Conservation (phyloP, 2,888 invertebrate species). For the Hetaerina titia region DNA sequence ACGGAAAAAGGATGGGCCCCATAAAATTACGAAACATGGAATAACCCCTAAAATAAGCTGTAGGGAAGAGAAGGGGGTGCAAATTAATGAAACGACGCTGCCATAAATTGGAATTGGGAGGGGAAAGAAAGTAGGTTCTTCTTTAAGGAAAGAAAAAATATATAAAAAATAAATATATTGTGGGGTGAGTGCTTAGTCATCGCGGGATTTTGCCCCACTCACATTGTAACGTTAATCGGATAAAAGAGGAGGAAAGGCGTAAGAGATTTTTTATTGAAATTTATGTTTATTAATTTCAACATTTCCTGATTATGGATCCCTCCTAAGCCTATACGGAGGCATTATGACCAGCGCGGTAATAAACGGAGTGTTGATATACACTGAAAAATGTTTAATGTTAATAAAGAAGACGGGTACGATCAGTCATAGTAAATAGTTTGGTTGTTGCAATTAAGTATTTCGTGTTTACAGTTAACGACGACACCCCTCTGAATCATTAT, state of each 20-base stretch:
- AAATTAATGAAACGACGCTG: neutral
- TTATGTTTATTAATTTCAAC: neutral
- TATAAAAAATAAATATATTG: too few species aligned
- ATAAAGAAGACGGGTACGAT: too few species aligned
- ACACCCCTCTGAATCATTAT: too few species aligned
- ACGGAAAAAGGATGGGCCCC: neutral
- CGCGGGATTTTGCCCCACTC: neutral
- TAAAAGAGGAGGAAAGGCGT: neutral
- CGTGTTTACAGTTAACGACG: too few species aligned
- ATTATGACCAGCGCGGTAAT: neutral
- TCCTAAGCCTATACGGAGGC: neutral
- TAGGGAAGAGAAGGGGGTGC: neutral
- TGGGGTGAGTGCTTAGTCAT: neutral
- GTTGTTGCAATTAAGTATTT: too few species aligned
- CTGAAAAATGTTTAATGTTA: too few species aligned
- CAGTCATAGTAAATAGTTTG: too few species aligned
- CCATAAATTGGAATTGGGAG: neutral
- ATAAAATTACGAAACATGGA: neutral
- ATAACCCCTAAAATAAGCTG: neutral
- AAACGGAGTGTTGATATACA: too few species aligned
- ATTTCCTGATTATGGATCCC: neutral
- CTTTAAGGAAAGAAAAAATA: neutral
- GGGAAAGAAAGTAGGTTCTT: neutral
- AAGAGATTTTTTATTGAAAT: neutral
- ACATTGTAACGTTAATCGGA: neutral